phyloP scores from a whole-genome alignment of 2,888 invertebrate species.

The Pyralis farinalis region DNA sequence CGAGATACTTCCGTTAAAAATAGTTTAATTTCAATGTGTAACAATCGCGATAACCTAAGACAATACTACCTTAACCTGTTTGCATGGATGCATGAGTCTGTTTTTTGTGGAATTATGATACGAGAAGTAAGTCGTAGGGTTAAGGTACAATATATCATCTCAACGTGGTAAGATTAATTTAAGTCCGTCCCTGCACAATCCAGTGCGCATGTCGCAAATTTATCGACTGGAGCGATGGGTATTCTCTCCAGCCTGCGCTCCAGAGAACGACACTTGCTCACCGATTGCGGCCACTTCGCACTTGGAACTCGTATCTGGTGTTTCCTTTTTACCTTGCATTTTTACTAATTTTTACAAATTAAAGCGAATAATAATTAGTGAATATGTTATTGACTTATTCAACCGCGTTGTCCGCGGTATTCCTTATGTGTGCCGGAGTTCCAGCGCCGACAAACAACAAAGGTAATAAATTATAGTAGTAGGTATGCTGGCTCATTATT shows the following conservation, averaged over 20 bases:
- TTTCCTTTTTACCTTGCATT: conserved; percentile 27
- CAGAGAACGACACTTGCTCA: conserved; percentile 58
- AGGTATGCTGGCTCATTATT: not conserved
- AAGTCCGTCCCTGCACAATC: conserved; percentile 50
- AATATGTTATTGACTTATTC: conserved; percentile 61
- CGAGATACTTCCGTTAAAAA: too few species aligned
- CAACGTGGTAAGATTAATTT: too few species aligned
- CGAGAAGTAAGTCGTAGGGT: too few species aligned
- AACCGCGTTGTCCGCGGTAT: conserved; percentile 70
- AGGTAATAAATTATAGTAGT: conserved; percentile 39
- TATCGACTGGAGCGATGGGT: conserved; percentile 68
- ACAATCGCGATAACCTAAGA: too few species aligned
- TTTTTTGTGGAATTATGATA: too few species aligned
- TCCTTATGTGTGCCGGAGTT: conserved; percentile 50
- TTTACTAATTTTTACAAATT: conserved; percentile 16
- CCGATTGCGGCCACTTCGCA: conserved; percentile 51
- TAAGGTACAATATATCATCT: too few species aligned
- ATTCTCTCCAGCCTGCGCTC: conserved; percentile 52
- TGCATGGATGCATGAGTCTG: too few species aligned
- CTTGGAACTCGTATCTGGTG: conserved; percentile 51
- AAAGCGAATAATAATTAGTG: conserved; percentile 22
- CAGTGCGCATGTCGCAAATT: conserved; percentile 77
- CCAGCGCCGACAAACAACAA: conserved; percentile 66
- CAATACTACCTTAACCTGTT: too few species aligned
- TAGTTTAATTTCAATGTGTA: too few species aligned